Percentiles rank a stretch among this genome's conserved stretches.
Evolutionary conservation across 2,113 vertebrate species (phyloP).

Genomic region (Scomber colias): DNA sequence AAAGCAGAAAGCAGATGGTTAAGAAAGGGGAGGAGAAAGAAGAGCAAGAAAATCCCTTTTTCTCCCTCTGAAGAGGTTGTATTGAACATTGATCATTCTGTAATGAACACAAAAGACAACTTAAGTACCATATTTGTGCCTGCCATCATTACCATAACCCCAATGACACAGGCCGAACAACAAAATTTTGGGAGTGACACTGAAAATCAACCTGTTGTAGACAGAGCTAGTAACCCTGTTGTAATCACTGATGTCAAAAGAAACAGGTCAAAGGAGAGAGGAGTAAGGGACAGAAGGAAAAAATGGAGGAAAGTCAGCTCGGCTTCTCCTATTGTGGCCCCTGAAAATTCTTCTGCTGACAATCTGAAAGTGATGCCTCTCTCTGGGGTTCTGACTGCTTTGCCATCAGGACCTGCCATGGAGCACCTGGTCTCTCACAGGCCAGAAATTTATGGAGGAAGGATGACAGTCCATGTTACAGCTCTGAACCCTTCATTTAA

Average conservation of each 20-base stretch:
- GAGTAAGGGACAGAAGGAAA: slow-evolving; percentile 47
- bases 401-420: not conserved
- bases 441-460: not conserved
- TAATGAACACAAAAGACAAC: slow-evolving; percentile 29
- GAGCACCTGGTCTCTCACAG: slow-evolving; percentile 31
- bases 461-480: not conserved
- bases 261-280: slow-evolving; percentile 71
- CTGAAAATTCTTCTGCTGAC: slow-evolving; percentile 44
- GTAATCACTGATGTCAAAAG: slow-evolving; percentile 58
- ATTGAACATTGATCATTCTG: slow-evolving; percentile 6
- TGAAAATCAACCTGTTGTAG: slow-evolving; percentile 46
- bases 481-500: slow-evolving; percentile 23
- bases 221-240: slow-evolving; percentile 44
- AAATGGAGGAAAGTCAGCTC: slow-evolving; percentile 60
- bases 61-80: slow-evolving; percentile 9
- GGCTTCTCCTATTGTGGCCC: slow-evolving; percentile 27
- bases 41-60: slow-evolving; percentile 32
- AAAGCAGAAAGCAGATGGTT: slow-evolving; percentile 33
- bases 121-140: slow-evolving; percentile 32
- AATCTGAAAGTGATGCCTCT: slow-evolving; percentile 38
- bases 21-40: slow-evolving; percentile 54
- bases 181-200: slow-evolving; percentile 25
- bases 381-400: slow-evolving; percentile 4
- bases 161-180: not conserved
- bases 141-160: slow-evolving; percentile 20